Percentiles rank a stretch among this genome's conserved stretches.
Evolutionary conservation across 1,140 invertebrate genomes (phyloP).

Genomic region (Bombus ignitus): DNA sequence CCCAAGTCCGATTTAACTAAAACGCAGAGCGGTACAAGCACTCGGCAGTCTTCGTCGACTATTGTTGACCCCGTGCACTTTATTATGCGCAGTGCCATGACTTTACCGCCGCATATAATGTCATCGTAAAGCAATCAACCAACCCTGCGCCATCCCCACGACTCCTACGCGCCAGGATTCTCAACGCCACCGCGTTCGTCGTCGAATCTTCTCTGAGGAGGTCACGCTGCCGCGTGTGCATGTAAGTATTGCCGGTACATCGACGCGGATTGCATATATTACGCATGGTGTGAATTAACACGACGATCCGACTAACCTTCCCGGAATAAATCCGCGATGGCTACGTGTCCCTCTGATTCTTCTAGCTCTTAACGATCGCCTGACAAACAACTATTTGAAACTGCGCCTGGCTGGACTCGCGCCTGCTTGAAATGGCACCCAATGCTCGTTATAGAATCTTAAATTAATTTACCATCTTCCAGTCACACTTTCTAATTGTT

Average conservation of each 20-base stretch:
- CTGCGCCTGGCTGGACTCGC: too few species aligned
- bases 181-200: background rate
- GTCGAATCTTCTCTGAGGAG: too few species aligned
- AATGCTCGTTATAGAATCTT: background rate
- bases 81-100: conserved; percentile 74
- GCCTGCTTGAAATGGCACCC: background rate
- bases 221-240: too few species aligned
- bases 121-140: conserved; percentile 78
- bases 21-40: background rate
- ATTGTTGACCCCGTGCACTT: conserved; percentile 74
- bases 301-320: conserved; percentile 53
- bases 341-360: conserved; percentile 17
- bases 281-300: conserved; percentile 57
- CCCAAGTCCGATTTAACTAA: conserved; percentile 5
- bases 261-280: conserved; percentile 11
- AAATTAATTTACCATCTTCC: background rate
- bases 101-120: conserved; percentile 76
- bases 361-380: background rate
- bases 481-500: too few species aligned
- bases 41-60: conserved; percentile 30
- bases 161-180: conserved; percentile 53
- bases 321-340: conserved; percentile 65
- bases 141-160: conserved; percentile 39
- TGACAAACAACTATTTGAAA: background rate
- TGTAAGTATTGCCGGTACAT: conserved; percentile 21